Evolutionary conservation across 2,888 invertebrate species (phyloP).

Genomic region (Rambutsinella grinnellia): DNA sequence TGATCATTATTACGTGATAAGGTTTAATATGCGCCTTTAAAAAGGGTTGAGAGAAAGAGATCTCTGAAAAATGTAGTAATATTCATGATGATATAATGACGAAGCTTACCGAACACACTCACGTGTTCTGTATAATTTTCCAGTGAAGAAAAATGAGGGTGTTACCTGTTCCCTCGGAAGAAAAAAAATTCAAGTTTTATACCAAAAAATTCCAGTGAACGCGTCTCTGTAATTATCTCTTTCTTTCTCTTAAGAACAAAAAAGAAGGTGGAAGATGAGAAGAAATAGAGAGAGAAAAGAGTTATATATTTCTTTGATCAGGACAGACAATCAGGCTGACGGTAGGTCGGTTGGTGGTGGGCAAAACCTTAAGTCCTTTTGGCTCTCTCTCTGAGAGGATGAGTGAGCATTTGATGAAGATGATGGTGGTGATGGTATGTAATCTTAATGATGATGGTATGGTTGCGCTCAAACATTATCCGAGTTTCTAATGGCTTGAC

Average conservation of each 20-base stretch:
- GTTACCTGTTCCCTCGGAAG: slow-evolving; percentile 18
- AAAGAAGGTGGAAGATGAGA: neutral
- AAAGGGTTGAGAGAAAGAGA: neutral
- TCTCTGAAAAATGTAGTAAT: neutral
- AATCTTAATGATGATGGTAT: neutral
- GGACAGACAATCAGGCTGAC: neutral
- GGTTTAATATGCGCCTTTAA: slow-evolving; percentile 11
- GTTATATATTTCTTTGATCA: neutral
- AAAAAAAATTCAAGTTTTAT: slow-evolving; percentile 51
- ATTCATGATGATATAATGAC: neutral
- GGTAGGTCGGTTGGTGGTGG: slow-evolving; percentile 25
- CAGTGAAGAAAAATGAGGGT: slow-evolving; percentile 31
- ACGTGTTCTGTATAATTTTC: slow-evolving; percentile 29
- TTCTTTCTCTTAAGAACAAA: neutral
- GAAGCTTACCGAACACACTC: neutral
- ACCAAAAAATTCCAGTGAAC: slow-evolving; percentile 54
- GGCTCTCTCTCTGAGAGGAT: neutral
- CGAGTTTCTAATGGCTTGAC: neutral
- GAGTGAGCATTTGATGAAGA: neutral
- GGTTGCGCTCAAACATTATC: neutral
- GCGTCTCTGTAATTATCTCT: slow-evolving; percentile 50
- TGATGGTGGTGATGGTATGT: slow-evolving; percentile 3
- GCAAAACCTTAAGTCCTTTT: too few relatives aligned
- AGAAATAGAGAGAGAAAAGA: neutral
- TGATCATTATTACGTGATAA: slow-evolving; percentile 39